Evolutionary conservation across 2,888 invertebrate genomes (phyloP), one percentile per base, ranked within the genome.

Genomic region (Ischnura elegans): DNA sequence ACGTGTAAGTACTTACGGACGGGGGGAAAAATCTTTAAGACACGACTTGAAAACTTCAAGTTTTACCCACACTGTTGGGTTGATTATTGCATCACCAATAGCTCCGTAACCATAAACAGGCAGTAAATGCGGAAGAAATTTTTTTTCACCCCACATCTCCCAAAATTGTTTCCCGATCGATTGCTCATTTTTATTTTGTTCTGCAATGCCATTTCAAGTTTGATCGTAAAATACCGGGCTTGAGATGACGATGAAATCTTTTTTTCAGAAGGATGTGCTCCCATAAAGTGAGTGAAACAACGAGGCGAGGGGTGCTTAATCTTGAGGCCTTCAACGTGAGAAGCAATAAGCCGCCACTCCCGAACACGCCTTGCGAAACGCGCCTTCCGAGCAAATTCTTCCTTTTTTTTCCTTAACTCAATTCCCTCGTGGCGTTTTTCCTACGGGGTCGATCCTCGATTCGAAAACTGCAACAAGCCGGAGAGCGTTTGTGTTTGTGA

Each of bases 381-480:
- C 21, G 55, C 10, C 55, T 8, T 5, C 47, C 47, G 8, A 13
- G 47, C 5, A 47, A 13, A 47, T 21, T 21, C 55, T 21, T 21
- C 3, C 21, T 21, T 55, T 55, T 55, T 55, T 4, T 55, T 13
- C 21, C 21, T 47, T 47, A 47, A 47, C 29, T 29, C 76, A 16
- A 36, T 25, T 76, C 10, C 76, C 36, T 13, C 76, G 51, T 51
- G 51, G 51, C 19, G 61, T 5, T 16, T 61, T 5, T 21, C 16
- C 61, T 6, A 25, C 6, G 0, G 13, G 29, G 36, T 29, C 76
- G 36, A 76, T 76, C 76, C 6, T 25, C 76, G 76, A 36, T 36
- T 76, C 76, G 29, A 36, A 36, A 76, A 76, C 76, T 76, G 76
- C 76, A 76, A 76, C 36, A 13, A 61, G 61, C 61, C n/a, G 61